phyloP scores from a whole-genome alignment of 2,113 vertebrate genomes.

The Cryptotis parvus region DNA sequence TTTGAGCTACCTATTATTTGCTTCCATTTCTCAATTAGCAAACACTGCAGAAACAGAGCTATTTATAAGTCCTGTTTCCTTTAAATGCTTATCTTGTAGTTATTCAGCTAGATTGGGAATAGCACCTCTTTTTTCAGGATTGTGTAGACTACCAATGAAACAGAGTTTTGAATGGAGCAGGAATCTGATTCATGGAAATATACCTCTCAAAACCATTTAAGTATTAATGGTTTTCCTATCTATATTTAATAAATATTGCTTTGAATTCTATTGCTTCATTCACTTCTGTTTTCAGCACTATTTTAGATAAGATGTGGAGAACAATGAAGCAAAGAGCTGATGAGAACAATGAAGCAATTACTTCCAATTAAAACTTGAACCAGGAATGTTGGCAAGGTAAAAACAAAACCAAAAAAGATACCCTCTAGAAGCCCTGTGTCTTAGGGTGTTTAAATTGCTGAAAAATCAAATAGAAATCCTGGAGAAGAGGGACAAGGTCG shows the following conservation, averaged over 20 bases:
- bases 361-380: conserved; percentile 40
- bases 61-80: conserved; percentile 72
- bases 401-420: not conserved
- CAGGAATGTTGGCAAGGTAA: too few species aligned
- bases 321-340: not conserved
- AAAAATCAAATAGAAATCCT: conserved; percentile 1
- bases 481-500: not conserved
- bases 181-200: conserved; percentile 48
- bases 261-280: conserved; percentile 59
- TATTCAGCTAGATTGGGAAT: conserved; percentile 1
- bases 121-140: conserved; percentile 20
- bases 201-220: conserved; percentile 32
- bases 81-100: conserved; percentile 63
- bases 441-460: not conserved
- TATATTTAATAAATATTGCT: conserved; percentile 49
- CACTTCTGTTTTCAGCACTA: conserved; percentile 62
- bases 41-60: conserved; percentile 53
- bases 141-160: conserved; percentile 27
- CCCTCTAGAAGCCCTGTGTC: not conserved
- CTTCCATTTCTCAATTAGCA: conserved; percentile 66
- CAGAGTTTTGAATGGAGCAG: conserved; percentile 22
- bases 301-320: conserved; percentile 41
- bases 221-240: conserved; percentile 61
- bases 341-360: conserved; percentile 19
- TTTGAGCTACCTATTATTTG: conserved; percentile 52